Evolutionary conservation across 2,888 invertebrate species (phyloP).

Genomic region (Drosophila helvetica): DNA sequence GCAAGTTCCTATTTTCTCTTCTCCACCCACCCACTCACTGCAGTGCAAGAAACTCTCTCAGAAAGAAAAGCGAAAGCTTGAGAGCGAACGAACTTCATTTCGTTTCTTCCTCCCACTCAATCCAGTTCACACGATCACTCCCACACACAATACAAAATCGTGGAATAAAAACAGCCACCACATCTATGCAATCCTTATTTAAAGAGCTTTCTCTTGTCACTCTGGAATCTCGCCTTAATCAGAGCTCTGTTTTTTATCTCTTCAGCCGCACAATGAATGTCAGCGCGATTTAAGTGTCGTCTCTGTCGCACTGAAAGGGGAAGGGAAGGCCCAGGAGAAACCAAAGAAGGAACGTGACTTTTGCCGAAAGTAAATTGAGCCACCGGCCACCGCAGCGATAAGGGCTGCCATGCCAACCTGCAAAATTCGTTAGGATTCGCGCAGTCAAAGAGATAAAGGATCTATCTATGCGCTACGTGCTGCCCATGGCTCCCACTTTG

Average conservation of each 20-base stretch:
- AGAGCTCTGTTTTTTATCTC: conserved; percentile 9
- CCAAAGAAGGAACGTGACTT: conserved; percentile 70
- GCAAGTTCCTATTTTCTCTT: no score
- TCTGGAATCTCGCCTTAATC: conserved; percentile 23
- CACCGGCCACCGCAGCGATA: conserved; percentile 63
- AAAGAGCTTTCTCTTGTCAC: conserved; percentile 5
- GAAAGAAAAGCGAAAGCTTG: no score
- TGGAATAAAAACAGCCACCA: no score
- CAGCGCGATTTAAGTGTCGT: conserved; percentile 54
- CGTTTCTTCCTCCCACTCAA: no score
- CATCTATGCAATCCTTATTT: neutral
- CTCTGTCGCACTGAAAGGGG: conserved; percentile 9
- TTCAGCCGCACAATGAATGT: conserved; percentile 53
- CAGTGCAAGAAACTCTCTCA: no score
- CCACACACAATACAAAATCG: no score
- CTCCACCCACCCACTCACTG: no score
- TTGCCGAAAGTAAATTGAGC: conserved; percentile 65
- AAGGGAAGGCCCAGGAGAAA: conserved; percentile 48
- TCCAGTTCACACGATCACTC: no score
- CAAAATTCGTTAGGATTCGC: conserved; percentile 45
- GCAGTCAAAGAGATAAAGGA: conserved; percentile 64
- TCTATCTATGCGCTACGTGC: conserved; percentile 20
- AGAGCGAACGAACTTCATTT: no score
- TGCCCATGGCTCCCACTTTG: conserved; percentile 55
- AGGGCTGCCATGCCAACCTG: conserved; percentile 70